Conservation (phyloP, 2,888 invertebrate genomes). For the Stenodera caucasica region DNA sequence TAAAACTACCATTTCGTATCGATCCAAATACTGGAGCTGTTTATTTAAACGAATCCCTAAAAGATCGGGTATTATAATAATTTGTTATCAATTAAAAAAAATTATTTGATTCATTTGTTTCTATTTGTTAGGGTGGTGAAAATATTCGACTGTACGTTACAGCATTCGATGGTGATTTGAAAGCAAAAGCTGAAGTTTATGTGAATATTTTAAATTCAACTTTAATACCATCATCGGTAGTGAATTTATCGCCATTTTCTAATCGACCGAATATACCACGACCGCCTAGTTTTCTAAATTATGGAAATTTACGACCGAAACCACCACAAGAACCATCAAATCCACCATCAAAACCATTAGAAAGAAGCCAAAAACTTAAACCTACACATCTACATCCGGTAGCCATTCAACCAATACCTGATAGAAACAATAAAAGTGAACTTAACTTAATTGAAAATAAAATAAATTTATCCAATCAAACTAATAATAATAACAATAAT, state of each 20-base stretch:
- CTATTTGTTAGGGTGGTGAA: conserved; percentile 64
- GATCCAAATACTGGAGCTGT: conserved; percentile 75
- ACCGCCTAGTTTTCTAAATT: conserved; percentile 29
- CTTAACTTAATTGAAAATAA: conserved; percentile 7
- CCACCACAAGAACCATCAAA: conserved; percentile 40
- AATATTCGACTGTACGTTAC: conserved; percentile 70
- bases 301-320: conserved; percentile 35
- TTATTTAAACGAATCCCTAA: conserved; percentile 75
- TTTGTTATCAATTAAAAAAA: no score
- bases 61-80: conserved; percentile 66
- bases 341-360: conserved; percentile 30
- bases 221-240: conserved; percentile 14
- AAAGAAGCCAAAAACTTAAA: conserved; percentile 18
- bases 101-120: background rate
- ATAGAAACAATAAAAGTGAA: background rate
- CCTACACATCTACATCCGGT: conserved; percentile 26
- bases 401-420: no score
- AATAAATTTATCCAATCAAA: conserved; percentile 9
- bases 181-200: conserved; percentile 69
- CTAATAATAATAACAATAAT: conserved; percentile 21
- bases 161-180: conserved; percentile 66
- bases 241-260: conserved; percentile 38
- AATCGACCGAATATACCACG: conserved; percentile 19
- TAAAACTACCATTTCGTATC: conserved; percentile 73
- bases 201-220: conserved; percentile 62